Conservation (phyloP, 2,797 vertebrate species). For the Mus minutoides region DNA sequence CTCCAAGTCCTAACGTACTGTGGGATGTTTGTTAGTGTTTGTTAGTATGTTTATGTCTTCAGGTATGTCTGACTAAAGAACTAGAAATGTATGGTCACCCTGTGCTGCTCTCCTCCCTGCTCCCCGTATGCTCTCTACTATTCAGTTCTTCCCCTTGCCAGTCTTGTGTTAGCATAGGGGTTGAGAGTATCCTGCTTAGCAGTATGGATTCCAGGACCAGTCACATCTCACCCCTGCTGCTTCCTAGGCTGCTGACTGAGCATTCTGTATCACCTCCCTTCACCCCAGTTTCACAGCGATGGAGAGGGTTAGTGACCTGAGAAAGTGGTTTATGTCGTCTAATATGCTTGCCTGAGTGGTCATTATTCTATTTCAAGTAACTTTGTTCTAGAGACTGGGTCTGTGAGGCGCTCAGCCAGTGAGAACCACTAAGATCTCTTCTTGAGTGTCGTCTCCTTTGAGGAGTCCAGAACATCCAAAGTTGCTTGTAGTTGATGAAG, state of each 20-base stretch:
- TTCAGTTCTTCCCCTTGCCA: constrained; percentile 26
- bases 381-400: background rate
- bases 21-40: constrained; percentile 20
- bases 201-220: constrained; percentile 18
- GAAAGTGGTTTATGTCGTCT: background rate
- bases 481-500: background rate
- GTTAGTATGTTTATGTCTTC: constrained; percentile 26
- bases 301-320: constrained; percentile 3
- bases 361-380: background rate
- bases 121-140: background rate
- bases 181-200: constrained; percentile 2
- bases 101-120: background rate
- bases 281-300: constrained; percentile 11
- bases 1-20: background rate
- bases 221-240: constrained; percentile 29
- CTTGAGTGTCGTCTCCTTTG: background rate
- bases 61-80: constrained; percentile 38
- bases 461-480: background rate
- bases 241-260: background rate
- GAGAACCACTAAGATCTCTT: background rate
- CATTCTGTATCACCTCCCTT: background rate
- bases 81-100: background rate
- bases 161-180: background rate
- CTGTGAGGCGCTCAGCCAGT: background rate
- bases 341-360: background rate